phyloP scores from a whole-genome alignment of 2,113 vertebrate species.

The Nesoenas mayeri region DNA sequence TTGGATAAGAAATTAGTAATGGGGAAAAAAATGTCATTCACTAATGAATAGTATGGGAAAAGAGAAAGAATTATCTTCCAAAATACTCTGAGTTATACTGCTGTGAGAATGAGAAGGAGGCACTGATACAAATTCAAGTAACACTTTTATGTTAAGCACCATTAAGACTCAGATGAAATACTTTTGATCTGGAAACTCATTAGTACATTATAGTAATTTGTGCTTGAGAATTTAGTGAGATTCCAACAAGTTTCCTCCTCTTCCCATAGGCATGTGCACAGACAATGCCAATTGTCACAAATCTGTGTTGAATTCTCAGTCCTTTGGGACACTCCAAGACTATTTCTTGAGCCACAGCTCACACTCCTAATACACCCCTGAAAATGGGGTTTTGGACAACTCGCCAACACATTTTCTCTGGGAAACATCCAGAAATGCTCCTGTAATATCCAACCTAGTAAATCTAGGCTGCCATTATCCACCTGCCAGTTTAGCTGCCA shows the following conservation, averaged over 20 bases:
- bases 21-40: background rate
- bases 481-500: background rate
- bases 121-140: background rate
- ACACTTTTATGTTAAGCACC: background rate
- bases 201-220: background rate
- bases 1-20: background rate
- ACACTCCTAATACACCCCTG: background rate
- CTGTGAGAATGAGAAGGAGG: background rate
- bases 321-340: background rate
- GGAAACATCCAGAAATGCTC: background rate
- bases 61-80: background rate
- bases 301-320: background rate
- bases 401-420: background rate
- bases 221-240: background rate
- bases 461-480: background rate
- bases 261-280: background rate
- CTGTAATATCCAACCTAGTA: background rate
- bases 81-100: background rate
- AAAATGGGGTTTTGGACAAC: background rate
- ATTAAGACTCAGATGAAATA: background rate
- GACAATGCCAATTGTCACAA: background rate
- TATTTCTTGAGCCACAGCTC: background rate
- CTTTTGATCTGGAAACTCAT: constrained; percentile 8
- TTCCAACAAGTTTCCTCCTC: background rate
- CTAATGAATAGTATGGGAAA: background rate